Conservation (phyloP, 1,140 invertebrate species). For the Trichonephila clavipes region DNA sequence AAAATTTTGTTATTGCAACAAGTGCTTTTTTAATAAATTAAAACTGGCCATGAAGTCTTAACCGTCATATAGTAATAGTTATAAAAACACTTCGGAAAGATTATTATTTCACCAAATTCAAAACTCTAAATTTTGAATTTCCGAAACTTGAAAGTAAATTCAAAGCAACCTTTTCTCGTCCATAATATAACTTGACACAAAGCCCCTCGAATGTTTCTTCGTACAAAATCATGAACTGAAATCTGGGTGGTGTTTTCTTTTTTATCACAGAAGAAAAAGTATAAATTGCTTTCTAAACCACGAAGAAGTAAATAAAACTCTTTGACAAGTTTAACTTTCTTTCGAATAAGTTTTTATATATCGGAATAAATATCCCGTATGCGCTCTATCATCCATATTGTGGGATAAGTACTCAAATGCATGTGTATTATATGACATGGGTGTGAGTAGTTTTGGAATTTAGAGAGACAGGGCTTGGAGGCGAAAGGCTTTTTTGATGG, state of each 20-base stretch:
- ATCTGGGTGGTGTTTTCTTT: neutral
- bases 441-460: neutral
- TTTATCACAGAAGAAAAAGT: neutral
- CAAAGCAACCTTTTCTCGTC: too few species aligned
- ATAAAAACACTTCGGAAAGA: too few species aligned
- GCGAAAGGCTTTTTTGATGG: neutral
- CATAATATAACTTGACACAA: too few species aligned
- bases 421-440: neutral
- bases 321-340: neutral
- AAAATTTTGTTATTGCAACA: too few species aligned
- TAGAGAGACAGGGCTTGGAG: neutral
- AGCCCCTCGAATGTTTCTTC: too few species aligned
- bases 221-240: too few species aligned
- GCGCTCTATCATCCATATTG: neutral
- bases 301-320: neutral
- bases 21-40: too few species aligned
- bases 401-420: neutral
- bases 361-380: neutral
- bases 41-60: too few species aligned
- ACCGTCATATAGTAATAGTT: too few species aligned
- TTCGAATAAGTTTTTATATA: neutral
- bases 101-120: too few species aligned
- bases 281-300: neutral
- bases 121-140: too few species aligned
- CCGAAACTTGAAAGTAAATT: too few species aligned